Base-by-base conservation (phyloP, 2,113 vertebrate species). In the Cryptomyrus ogoouensis region DNA sequence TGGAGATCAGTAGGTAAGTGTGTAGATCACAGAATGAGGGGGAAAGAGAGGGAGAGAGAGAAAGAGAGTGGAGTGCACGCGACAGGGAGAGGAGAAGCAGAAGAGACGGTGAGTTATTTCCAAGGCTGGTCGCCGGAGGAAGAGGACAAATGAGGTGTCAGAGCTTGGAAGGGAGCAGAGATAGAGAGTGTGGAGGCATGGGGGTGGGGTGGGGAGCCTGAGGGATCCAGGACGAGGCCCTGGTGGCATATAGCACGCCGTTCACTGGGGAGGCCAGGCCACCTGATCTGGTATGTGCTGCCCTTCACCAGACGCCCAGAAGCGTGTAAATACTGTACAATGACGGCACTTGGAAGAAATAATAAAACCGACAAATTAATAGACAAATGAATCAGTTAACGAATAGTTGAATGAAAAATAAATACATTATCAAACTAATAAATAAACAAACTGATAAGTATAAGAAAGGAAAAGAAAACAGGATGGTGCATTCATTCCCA, bases 141-240 rank as follows among this genome's bases (percentile, higher is more conserved):
- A 86, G n/a, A 70, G 83, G 80, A 90, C 56, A 90, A 87, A 90
- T 90, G 89, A 90, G 83, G 66, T 90, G 89, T 90, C 89, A 89
- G 31, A 42, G 42, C 77, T 84, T 85, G 70, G 89, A 56, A 84
- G 52, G 80, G 42, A 83, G 88, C 19, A 83, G 74, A 83, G 88
- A 39, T 49, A 83, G 46, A 83, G 44, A 66, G 58, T 80, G 88
- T 12, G 31, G 42, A 9, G 24, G 12, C n/a, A 12, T 52, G 47
- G 47, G 88, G 46, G n/a, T 2, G 74, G 50, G 39, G 27, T 35
- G 74, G 74, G 35, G 35, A 80, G 74, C 5, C 5, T 3, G 19
- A 44, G 53, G 31, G 31, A 39, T 46, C 12, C 31, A 66, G 56
- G 4, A 88, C 19, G 58, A 88, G 87, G 56, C 56, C n/a, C 15